Conservation (phyloP, 2,113 vertebrate species). For the Cheilinus undulatus region DNA sequence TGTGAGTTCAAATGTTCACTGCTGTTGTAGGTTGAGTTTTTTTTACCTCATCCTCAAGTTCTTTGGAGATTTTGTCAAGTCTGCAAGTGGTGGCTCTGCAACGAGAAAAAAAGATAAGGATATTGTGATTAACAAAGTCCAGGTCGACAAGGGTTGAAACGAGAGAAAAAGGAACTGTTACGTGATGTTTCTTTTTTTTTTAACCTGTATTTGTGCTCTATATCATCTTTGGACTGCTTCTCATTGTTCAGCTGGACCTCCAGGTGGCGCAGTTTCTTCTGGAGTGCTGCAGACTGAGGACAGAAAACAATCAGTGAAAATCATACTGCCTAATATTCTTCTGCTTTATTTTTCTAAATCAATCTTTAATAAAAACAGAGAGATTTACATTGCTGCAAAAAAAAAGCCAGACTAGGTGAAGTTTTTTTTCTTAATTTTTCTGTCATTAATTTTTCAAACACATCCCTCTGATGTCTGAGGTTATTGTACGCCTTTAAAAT, state of each 20-base stretch:
- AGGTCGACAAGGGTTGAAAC: not conserved
- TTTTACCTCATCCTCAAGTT: slow-evolving; percentile 94
- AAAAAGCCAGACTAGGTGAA: too few species aligned
- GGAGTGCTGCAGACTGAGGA: slow-evolving; percentile 84
- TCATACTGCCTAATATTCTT: not conserved
- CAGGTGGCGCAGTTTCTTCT: slow-evolving; percentile 90
- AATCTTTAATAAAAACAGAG: too few species aligned
- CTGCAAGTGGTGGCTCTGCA: slow-evolving; percentile 88
- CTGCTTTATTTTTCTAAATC: too few species aligned
- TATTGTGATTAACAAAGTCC: not conserved
- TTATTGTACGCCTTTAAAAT: too few species aligned
- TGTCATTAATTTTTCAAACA: too few species aligned
- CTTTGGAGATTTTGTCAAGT: slow-evolving; percentile 93
- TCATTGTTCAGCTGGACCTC: slow-evolving; percentile 93
- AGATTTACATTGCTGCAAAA: too few species aligned
- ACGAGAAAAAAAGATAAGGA: not conserved
- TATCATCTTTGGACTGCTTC: slow-evolving; percentile 92
- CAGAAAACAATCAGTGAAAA: not conserved
- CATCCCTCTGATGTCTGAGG: too few species aligned
- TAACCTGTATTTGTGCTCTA: slow-evolving; percentile 89
- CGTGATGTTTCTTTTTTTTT: not conserved
- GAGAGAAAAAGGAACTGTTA: not conserved
- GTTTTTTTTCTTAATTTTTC: too few species aligned
- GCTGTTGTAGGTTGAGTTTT: not conserved
- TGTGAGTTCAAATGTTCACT: not conserved